Conservation (phyloP, 2,113 vertebrate genomes). For the Mellivora capensis region DNA sequence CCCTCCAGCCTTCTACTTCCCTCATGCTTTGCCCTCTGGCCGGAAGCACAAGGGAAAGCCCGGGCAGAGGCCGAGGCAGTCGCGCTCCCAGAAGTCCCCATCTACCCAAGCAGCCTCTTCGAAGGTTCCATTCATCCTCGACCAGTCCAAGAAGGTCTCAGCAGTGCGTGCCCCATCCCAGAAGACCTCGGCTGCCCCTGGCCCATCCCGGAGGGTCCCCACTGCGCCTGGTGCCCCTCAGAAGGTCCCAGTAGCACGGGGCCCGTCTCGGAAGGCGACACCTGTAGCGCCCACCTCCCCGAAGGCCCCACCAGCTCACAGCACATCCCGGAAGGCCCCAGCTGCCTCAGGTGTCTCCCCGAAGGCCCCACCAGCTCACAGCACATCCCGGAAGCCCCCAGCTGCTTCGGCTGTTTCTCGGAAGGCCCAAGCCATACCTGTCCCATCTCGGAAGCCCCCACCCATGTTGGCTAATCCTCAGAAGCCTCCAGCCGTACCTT, state of each 20-base stretch:
- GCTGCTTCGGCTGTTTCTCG: background rate
- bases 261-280: background rate
- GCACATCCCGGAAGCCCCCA: rapidly evolving
- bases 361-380: background rate
- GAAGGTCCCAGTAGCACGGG: background rate
- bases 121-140: background rate
- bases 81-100: background rate
- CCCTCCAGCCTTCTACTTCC: background rate
- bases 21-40: background rate
- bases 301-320: background rate
- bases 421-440: background rate
- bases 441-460: background rate
- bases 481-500: background rate
- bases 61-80: rapidly evolving
- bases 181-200: background rate
- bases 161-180: background rate
- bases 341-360: background rate
- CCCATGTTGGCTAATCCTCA: background rate
- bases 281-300: rapidly evolving
- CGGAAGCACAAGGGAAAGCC: background rate
- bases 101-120: background rate
- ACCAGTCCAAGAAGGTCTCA: background rate
- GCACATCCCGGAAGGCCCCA: rapidly evolving
- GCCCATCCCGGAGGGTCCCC: background rate
- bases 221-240: background rate